These are phyloP conservation scores for Eutrigla gurnardus DNA, from an alignment of 2,797 vertebrate species.

Conservation along the genomic window DNA sequence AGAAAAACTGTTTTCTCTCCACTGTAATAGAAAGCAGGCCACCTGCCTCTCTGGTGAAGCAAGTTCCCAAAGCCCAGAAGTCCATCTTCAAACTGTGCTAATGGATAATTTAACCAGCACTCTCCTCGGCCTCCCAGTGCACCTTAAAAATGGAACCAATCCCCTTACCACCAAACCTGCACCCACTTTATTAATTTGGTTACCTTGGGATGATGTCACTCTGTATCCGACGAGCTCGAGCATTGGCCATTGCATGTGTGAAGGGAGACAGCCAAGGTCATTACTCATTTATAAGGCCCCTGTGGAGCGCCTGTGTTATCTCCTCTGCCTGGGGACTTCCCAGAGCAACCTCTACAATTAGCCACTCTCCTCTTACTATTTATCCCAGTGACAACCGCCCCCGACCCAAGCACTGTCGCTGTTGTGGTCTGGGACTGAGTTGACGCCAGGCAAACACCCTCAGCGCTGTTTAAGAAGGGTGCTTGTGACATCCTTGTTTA, in stretches of 20 bases:
- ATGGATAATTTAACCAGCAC: constrained; percentile 71
- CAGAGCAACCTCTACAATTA: constrained; percentile 73
- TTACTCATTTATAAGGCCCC: constrained; percentile 77
- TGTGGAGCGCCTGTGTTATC: constrained; percentile 64
- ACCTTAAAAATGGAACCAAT: constrained; percentile 52
- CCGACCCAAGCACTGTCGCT: constrained; percentile 31
- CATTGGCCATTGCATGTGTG: constrained; percentile 21
- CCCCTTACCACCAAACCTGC: constrained; percentile 36
- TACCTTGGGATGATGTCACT: constrained; percentile 68
- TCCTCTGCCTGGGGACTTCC: constrained; percentile 67
- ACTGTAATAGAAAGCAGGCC: constrained; percentile 36
- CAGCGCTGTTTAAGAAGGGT: constrained; percentile 20
- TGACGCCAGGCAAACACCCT: constrained; percentile 10
- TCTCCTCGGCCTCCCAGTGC: constrained; percentile 43
- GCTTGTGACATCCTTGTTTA: constrained; percentile 40
- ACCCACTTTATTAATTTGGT: constrained; percentile 63
- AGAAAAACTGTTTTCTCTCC: constrained; percentile 25
- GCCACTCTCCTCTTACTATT: constrained; percentile 57
- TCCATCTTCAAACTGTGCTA: constrained; percentile 61
- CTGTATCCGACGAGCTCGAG: constrained; percentile 14
- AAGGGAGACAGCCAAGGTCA: constrained; percentile 67
- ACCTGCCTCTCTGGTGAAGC: constrained; percentile 34
- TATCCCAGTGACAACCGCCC: constrained; percentile 57
- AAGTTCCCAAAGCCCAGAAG: constrained; percentile 60
- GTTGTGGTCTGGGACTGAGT: constrained; percentile 37